Evolutionary conservation across 2,888 invertebrate species (phyloP).

Genomic region (Tinea trinotella): DNA sequence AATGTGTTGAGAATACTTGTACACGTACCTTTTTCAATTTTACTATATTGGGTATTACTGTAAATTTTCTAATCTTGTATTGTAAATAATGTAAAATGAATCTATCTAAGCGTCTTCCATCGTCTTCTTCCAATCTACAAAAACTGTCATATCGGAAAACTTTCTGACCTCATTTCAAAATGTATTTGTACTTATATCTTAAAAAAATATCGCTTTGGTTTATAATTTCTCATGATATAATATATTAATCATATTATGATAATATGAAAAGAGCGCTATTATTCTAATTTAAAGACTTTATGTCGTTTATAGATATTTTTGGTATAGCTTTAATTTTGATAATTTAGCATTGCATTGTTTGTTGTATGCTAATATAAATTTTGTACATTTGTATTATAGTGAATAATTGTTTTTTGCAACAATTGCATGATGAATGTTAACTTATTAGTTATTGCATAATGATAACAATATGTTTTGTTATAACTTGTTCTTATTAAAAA

Average conservation of each 20-base stretch:
- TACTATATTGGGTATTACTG: not conserved
- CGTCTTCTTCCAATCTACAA: constrained; percentile 14
- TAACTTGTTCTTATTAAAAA: constrained; percentile 25
- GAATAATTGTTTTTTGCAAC: constrained; percentile 16
- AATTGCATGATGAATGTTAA: constrained; percentile 43
- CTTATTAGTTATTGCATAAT: constrained; percentile 58
- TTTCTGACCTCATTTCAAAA: constrained; percentile 22
- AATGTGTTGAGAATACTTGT: not conserved
- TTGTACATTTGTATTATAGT: constrained; percentile 15
- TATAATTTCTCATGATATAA: too few species aligned
- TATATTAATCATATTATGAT: too few species aligned
- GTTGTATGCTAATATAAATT: constrained; percentile 1
- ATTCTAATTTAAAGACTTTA: constrained; percentile 61
- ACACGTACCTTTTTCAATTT: not conserved
- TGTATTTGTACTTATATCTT: constrained; percentile 34
- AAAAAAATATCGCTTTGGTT: too few species aligned
- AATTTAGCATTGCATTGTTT: constrained; percentile 9
- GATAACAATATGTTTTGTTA: constrained; percentile 59
- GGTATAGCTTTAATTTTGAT: constrained; percentile 47
- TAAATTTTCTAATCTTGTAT: not conserved
- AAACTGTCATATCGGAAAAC: constrained; percentile 1
- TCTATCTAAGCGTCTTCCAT: constrained; percentile 13
- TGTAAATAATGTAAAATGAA: not conserved
- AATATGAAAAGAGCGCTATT: constrained; percentile 49
- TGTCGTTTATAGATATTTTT: constrained; percentile 45